These are phyloP conservation scores for Tupiocoris notatus DNA, from an alignment of 2,888 invertebrate genomes.

Conservation along the genomic window DNA sequence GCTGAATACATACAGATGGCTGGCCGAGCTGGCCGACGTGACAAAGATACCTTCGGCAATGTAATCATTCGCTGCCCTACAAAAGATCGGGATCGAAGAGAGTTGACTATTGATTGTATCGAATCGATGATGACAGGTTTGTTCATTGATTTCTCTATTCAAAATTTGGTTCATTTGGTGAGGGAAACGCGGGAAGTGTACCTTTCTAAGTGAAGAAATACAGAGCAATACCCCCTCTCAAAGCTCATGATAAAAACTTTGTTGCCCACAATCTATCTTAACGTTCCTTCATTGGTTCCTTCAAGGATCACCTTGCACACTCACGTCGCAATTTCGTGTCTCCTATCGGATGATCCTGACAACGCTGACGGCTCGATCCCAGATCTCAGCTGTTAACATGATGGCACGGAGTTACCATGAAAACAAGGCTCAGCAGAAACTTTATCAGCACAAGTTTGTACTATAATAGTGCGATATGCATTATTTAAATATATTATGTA, in stretches of 20 bases:
- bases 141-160: no score
- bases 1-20: conserved; percentile 99
- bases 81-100: conserved; percentile 55
- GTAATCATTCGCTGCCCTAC: conserved; percentile 73
- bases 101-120: conserved; percentile 72
- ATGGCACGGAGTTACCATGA: conserved; percentile 88
- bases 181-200: no score
- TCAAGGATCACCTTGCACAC: conserved; percentile 67
- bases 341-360: conserved; percentile 95
- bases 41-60: conserved; percentile 88
- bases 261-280: no score
- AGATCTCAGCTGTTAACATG: conserved; percentile 90
- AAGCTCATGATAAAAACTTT: no score
- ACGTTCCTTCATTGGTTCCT: no score
- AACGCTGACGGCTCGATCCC: conserved; percentile 59
- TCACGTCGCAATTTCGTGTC: conserved; percentile 91
- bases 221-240: no score
- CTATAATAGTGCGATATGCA: no score
- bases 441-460: conserved; percentile 1
- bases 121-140: conserved; percentile 82
- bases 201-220: no score
- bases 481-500: no score
- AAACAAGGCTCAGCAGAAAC: conserved; percentile 53
- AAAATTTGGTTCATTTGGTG: no score
- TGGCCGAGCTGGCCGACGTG: conserved; percentile 92